Evolutionary conservation across 2,888 invertebrate species (phyloP).

Genomic region (Folsomia candida): DNA sequence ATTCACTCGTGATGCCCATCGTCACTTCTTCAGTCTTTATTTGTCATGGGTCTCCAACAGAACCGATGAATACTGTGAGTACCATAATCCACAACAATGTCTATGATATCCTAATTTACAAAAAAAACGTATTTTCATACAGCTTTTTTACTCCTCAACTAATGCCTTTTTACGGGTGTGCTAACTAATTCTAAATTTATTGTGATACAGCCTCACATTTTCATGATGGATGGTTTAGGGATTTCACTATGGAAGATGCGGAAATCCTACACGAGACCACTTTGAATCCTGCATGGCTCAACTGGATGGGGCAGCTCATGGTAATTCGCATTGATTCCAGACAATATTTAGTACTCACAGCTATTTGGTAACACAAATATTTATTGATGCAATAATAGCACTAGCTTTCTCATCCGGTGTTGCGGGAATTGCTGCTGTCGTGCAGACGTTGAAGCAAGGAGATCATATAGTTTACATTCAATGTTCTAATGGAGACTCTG

Average conservation of each 20-base stretch:
- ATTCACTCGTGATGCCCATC: slow-evolving; percentile 44
- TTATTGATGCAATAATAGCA: slow-evolving; percentile 21
- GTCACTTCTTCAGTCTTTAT: slow-evolving; percentile 48
- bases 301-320: slow-evolving; percentile 83
- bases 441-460: slow-evolving; percentile 53
- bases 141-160: background rate
- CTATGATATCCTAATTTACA: too few species aligned
- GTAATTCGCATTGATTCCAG: slow-evolving; percentile 51
- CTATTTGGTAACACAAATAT: slow-evolving; percentile 3
- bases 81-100: too few species aligned
- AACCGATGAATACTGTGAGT: slow-evolving; percentile 31
- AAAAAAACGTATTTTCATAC: background rate
- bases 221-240: slow-evolving; percentile 60
- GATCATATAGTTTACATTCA: slow-evolving; percentile 62
- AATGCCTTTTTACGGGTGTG: background rate
- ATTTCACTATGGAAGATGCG: slow-evolving; percentile 88
- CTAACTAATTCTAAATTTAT: background rate
- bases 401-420: slow-evolving; percentile 60
- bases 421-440: slow-evolving; percentile 53
- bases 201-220: background rate
- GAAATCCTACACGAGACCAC: slow-evolving; percentile 87
- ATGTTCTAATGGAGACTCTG: slow-evolving; percentile 63
- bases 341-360: background rate
- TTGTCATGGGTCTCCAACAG: slow-evolving; percentile 41
- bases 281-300: slow-evolving; percentile 86